Conservation (phyloP, 1,140 invertebrate genomes). For the Brevipalpus yothersi region DNA sequence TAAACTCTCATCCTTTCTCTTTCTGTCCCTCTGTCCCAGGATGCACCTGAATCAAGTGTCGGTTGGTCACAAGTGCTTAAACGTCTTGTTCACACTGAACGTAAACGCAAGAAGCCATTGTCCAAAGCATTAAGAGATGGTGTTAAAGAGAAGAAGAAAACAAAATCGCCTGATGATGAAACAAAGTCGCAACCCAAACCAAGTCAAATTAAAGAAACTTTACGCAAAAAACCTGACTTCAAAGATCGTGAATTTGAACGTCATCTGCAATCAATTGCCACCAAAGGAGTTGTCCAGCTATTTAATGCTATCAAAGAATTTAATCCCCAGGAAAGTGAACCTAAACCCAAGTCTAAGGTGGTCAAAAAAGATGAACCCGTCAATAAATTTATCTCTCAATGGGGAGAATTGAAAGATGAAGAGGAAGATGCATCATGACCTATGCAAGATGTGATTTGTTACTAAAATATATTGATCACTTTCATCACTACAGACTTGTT, state of each 20-base stretch:
- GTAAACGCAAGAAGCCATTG: not conserved
- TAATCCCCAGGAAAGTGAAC: not conserved
- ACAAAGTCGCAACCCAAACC: not conserved
- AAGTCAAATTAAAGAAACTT: constrained; percentile 17
- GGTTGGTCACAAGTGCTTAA: not conserved
- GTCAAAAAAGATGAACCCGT: not conserved
- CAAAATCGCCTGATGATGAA: no score
- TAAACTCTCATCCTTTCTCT: no score
- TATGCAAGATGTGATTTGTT: no score
- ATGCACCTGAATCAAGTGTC: not conserved
- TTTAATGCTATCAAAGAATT: constrained; percentile 35
- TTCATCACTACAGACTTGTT: no score
- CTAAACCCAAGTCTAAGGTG: not conserved
- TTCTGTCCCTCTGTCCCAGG: no score
- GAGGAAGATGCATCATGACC: not conserved
- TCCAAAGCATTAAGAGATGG: not conserved
- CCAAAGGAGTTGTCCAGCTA: constrained; percentile 62
- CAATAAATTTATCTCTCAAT: not conserved
- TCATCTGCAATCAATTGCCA: constrained; percentile 51
- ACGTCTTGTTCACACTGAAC: not conserved
- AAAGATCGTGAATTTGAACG: constrained; percentile 42
- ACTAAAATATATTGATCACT: no score
- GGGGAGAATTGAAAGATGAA: not conserved
- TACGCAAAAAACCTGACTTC: constrained; percentile 44
- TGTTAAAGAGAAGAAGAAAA: not conserved